Evolutionary conservation across 2,888 invertebrate species (phyloP).

Genomic region (Tenthredo mesomela): DNA sequence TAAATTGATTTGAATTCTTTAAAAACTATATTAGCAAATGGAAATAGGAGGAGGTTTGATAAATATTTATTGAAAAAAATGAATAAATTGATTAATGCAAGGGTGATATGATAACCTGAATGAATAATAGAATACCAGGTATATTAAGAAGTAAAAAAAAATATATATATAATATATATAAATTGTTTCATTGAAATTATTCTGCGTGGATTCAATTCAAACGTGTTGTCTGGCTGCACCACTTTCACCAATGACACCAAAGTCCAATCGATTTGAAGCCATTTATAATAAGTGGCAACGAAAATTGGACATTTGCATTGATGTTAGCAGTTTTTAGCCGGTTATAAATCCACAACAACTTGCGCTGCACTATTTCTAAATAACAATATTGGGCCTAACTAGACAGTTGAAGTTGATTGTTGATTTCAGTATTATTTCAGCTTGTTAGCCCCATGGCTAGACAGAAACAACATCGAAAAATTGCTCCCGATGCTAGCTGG

Average conservation of each 20-base stretch:
- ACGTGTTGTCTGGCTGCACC: slow-evolving; percentile 74
- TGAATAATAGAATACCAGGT: neutral
- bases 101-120: neutral
- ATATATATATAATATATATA: neutral
- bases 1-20: neutral
- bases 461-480: slow-evolving; percentile 72
- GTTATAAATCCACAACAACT: slow-evolving; percentile 64
- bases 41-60: neutral
- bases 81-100: neutral
- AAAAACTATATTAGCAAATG: neutral
- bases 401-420: slow-evolving; percentile 57
- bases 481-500: slow-evolving; percentile 72
- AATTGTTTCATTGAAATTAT: neutral
- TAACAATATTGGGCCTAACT: slow-evolving; percentile 50
- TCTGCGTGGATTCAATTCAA: slow-evolving; percentile 55
- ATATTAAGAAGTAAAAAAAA: neutral
- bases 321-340: slow-evolving; percentile 75
- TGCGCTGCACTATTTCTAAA: slow-evolving; percentile 57
- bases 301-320: slow-evolving; percentile 77
- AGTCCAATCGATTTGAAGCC: slow-evolving; percentile 75
- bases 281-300: slow-evolving; percentile 68
- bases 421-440: slow-evolving; percentile 58
- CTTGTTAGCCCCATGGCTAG: slow-evolving; percentile 67
- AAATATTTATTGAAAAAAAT: neutral
- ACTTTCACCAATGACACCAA: slow-evolving; percentile 76